Evolutionary conservation across 2,888 invertebrate genomes (phyloP).

Genomic region (Luffia ferchaultella): DNA sequence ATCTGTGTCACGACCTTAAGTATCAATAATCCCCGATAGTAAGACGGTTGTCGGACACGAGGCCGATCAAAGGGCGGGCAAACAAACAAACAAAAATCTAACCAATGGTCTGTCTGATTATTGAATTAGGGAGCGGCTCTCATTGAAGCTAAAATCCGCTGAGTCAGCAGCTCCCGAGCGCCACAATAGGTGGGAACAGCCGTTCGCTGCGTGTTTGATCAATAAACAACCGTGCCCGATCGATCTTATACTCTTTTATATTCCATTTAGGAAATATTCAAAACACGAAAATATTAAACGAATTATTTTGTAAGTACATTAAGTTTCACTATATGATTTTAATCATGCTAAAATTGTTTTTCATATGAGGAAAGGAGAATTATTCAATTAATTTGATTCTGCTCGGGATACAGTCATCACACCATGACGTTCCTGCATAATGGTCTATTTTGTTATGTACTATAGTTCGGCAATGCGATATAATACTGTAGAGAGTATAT

Average conservation of each 20-base stretch:
- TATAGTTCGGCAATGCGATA: no score
- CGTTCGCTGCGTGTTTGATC: constrained; percentile 47
- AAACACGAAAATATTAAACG: no score
- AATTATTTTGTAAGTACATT: no score
- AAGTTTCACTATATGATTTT: no score
- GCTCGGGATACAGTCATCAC: no score
- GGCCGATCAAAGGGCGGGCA: constrained; percentile 35
- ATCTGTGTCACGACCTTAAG: constrained; percentile 2
- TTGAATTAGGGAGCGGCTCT: constrained; percentile 47
- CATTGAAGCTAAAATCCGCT: constrained; percentile 27
- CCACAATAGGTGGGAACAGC: constrained; percentile 59
- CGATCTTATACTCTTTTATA: not conserved
- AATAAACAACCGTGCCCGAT: constrained; percentile 39
- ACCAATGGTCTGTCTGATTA: constrained; percentile 46
- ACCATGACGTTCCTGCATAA: no score
- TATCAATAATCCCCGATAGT: constrained; percentile 34
- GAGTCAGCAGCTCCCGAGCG: constrained; percentile 31
- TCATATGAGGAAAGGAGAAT: no score
- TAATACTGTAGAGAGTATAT: no score
- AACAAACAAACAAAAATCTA: constrained; percentile 55
- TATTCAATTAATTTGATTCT: no score
- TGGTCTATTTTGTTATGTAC: no score
- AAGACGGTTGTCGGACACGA: constrained; percentile 18
- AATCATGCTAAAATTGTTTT: no score
- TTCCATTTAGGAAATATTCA: not conserved